A percentile compares a stretch with the other conserved stretches of the same genome.
These are phyloP conservation scores for Polia nebulosa DNA, from an alignment of 2,888 invertebrate genomes.

Conservation along the genomic window DNA sequence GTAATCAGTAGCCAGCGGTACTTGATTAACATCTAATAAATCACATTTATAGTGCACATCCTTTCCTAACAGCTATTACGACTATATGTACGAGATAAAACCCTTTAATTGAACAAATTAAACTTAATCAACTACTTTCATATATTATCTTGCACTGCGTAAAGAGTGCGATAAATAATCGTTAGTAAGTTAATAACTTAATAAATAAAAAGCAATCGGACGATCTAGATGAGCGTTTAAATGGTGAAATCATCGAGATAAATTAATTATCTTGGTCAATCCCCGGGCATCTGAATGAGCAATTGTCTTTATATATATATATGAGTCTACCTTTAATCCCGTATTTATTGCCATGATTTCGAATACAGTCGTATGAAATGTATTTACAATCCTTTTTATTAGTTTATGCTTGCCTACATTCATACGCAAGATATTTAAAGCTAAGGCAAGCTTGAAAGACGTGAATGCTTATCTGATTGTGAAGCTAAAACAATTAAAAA, in stretches of 20 bases:
- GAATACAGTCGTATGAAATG: constrained; percentile 45
- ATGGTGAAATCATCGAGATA: constrained; percentile 56
- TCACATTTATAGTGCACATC: constrained; percentile 51
- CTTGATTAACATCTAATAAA: constrained; percentile 43
- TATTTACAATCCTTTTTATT: constrained; percentile 49
- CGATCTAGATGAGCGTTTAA: constrained; percentile 59
- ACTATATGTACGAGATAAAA: constrained; percentile 32
- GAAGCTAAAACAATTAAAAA: constrained; percentile 33
- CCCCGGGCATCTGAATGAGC: constrained; percentile 62
- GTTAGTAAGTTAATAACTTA: constrained; percentile 51
- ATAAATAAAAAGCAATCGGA: constrained; percentile 60
- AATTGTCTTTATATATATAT: constrained; percentile 64
- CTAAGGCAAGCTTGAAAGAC: constrained; percentile 34
- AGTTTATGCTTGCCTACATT: constrained; percentile 29
- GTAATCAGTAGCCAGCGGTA: constrained; percentile 34
- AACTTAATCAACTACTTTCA: constrained; percentile 47
- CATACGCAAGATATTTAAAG: constrained; percentile 36
- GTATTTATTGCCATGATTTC: constrained; percentile 54
- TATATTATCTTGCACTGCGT: constrained; percentile 28
- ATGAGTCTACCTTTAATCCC: constrained; percentile 42
- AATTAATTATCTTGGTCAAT: constrained; percentile 57
- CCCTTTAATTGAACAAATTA: constrained; percentile 53
- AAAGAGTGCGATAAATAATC: constrained; percentile 58
- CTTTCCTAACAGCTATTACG: constrained; percentile 37
- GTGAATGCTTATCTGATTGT: constrained; percentile 37